Evolutionary conservation across 2,113 vertebrate species (phyloP).

Genomic region (Saguinus midas): DNA sequence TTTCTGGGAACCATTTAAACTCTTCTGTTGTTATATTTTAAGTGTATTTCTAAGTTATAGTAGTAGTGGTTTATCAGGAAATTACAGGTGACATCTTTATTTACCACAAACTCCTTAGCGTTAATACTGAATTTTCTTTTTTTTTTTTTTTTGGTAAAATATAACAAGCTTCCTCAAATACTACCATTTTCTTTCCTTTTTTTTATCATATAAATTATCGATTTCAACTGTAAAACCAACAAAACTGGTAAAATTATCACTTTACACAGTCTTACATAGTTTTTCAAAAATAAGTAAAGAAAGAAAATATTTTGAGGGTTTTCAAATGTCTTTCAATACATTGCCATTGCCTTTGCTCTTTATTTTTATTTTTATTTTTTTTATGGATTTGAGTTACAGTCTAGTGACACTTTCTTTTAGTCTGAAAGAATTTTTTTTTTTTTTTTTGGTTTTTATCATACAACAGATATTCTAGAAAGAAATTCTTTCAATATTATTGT

Average conservation of each 20-base stretch:
- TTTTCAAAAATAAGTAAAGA: not conserved
- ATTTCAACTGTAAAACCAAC: not conserved
- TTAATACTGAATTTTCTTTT: fast-evolving
- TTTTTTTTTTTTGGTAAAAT: not conserved
- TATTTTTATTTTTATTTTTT: not conserved
- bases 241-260: not conserved
- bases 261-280: not conserved
- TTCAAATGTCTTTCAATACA: not conserved
- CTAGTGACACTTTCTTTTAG: too few relatives aligned
- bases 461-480: too few relatives aligned
- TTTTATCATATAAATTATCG: not conserved
- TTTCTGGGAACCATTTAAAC: not conserved
- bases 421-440: too few relatives aligned
- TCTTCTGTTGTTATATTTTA: not conserved
- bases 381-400: not conserved
- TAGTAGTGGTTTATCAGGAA: not conserved
- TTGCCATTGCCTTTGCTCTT: not conserved
- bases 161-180: not conserved
- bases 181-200: not conserved
- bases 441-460: too few relatives aligned
- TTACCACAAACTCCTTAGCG: not conserved
- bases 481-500: too few relatives aligned
- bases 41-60: not conserved
- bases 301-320: not conserved
- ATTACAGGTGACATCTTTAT: not conserved